Conservation (phyloP, 2,888 invertebrate species). For the Euclidia mi region DNA sequence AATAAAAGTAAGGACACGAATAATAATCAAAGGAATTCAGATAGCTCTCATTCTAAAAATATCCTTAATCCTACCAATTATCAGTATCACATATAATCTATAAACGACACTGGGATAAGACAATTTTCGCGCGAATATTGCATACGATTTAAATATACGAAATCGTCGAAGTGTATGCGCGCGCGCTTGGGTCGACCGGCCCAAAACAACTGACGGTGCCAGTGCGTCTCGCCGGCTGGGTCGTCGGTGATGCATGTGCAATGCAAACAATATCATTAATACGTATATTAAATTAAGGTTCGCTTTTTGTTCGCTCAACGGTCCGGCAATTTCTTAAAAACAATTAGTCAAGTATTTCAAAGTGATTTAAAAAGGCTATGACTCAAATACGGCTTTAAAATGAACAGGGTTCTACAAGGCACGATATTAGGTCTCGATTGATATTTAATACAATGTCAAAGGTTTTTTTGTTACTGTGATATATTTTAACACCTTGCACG, state of each 20-base stretch:
- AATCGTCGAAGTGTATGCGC: constrained; percentile 61
- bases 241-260: constrained; percentile 70
- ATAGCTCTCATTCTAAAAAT: constrained; percentile 24
- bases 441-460: not conserved
- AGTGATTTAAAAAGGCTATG: constrained; percentile 31
- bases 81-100: constrained; percentile 7
- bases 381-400: constrained; percentile 13
- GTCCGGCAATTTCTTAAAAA: constrained; percentile 44
- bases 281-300: constrained; percentile 42
- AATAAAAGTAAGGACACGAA: constrained; percentile 16
- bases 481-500: too few species aligned
- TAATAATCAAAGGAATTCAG: constrained; percentile 19
- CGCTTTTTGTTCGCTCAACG: constrained; percentile 43
- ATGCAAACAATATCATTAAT: constrained; percentile 44
- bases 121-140: constrained; percentile 35
- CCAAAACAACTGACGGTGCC: constrained; percentile 87
- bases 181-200: constrained; percentile 73
- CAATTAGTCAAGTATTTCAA: constrained; percentile 30
- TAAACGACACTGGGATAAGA: constrained; percentile 22
- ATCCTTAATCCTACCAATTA: constrained; percentile 13
- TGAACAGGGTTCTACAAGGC: not conserved
- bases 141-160: constrained; percentile 9
- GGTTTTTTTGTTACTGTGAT: not conserved
- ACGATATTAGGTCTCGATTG: not conserved
- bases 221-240: constrained; percentile 77